A percentile compares a stretch with the other conserved stretches of the same genome.
phyloP scores from a whole-genome alignment of 2,113 vertebrate species.

The Capreolus pygargus region DNA sequence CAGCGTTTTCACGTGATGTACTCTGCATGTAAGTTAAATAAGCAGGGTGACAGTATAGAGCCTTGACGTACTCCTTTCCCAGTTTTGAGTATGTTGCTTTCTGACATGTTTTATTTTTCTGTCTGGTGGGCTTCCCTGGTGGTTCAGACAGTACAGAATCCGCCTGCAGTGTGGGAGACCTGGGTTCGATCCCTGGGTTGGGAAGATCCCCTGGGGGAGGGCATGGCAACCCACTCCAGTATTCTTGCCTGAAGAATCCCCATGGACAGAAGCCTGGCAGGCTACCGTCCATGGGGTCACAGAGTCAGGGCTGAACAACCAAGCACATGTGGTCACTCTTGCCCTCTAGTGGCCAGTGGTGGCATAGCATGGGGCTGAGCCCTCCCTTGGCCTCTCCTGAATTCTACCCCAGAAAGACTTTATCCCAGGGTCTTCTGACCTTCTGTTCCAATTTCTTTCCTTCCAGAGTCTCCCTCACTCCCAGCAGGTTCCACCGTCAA shows the following conservation, averaged over 20 bases:
- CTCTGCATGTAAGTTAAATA: not conserved
- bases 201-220: not conserved
- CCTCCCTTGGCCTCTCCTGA: accelerated
- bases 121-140: not conserved
- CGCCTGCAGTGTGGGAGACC: not conserved
- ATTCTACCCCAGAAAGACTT: not conserved
- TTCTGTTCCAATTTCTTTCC: not conserved
- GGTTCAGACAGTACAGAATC: not conserved
- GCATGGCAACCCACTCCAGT: not conserved
- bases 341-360: constrained; percentile 47
- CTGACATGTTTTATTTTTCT: not conserved
- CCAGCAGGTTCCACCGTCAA: not conserved
- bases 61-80: not conserved
- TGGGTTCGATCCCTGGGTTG: not conserved
- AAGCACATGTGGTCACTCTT: not conserved
- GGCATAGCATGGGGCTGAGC: not conserved
- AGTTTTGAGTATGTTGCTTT: not conserved
- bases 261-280: not conserved
- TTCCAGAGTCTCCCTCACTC: not conserved
- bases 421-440: not conserved
- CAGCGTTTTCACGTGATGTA: not conserved
- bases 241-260: not conserved
- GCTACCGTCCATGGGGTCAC: not conserved
- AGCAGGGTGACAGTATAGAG: not conserved
- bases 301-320: not conserved